These are phyloP conservation scores for Melinaea menophilus DNA, from an alignment of 2,888 invertebrate genomes.

Conservation along the genomic window DNA sequence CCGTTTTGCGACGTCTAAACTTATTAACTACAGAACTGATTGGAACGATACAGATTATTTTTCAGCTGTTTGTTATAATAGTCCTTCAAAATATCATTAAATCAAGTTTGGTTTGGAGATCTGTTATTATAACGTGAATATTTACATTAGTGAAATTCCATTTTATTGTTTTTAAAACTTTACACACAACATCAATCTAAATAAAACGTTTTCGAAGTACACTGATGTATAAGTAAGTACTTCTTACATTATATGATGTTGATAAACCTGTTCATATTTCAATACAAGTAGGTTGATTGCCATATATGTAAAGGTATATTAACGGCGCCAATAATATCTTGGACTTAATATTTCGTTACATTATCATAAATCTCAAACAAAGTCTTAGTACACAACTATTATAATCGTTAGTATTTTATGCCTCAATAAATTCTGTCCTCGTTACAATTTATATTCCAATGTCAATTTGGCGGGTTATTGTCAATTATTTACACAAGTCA, in stretches of 20 bases:
- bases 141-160: too few relatives aligned
- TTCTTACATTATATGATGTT: slow-evolving; percentile 5
- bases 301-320: slow-evolving; percentile 1
- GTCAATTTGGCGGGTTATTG: slow-evolving; percentile 36
- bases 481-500: slow-evolving; percentile 39
- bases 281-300: slow-evolving; percentile 6
- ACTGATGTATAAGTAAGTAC: not conserved
- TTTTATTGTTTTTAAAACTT: too few relatives aligned
- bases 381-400: too few relatives aligned
- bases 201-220: too few relatives aligned
- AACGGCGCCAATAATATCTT: not conserved
- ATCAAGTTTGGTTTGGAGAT: too few relatives aligned
- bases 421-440: slow-evolving; percentile 6
- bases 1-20: slow-evolving; percentile 43
- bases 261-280: slow-evolving; percentile 5
- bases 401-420: too few relatives aligned
- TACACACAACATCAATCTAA: too few relatives aligned
- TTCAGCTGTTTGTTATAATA: slow-evolving; percentile 29
- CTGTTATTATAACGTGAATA: too few relatives aligned
- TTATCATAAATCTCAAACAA: not conserved
- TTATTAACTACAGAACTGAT: slow-evolving; percentile 44
- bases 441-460: slow-evolving; percentile 17
- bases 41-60: slow-evolving; percentile 36
- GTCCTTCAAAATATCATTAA: slow-evolving; percentile 10
- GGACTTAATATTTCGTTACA: not conserved